Conservation (phyloP, 2,888 invertebrate species). For the Falcaria lacertinaria region DNA sequence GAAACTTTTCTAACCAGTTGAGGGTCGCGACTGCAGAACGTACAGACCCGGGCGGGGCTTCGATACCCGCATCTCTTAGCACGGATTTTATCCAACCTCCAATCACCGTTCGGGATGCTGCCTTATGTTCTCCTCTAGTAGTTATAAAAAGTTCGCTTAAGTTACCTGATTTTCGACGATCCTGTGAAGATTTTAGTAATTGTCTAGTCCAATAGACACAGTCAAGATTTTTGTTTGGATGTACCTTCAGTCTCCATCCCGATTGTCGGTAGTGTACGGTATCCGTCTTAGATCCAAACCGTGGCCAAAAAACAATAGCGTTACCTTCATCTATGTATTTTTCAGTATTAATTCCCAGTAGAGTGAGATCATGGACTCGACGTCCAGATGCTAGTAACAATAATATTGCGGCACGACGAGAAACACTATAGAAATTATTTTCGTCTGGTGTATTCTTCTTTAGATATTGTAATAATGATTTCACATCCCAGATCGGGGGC, state of each 20-base stretch:
- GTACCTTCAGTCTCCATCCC: too few relatives aligned
- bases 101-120: constrained; percentile 2
- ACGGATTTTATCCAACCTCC: constrained; percentile 2
- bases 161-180: too few relatives aligned
- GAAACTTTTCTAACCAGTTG: neutral
- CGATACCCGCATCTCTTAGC: too few relatives aligned
- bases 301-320: constrained; percentile 8
- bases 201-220: too few relatives aligned
- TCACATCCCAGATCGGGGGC: neutral
- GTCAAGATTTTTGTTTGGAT: too few relatives aligned
- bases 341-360: constrained; percentile 1
- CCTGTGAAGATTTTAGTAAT: too few relatives aligned
- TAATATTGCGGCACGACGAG: constrained; percentile 5
- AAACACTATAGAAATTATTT: constrained; percentile 4
- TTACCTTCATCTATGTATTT: neutral
- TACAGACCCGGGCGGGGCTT: too few relatives aligned
- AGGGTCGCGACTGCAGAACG: too few relatives aligned
- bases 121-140: neutral
- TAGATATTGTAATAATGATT: neutral
- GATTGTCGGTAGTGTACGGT: too few relatives aligned
- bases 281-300: constrained; percentile 4
- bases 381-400: constrained; percentile 8
- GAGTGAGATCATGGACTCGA: constrained; percentile 9
- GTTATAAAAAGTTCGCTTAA: too few relatives aligned
- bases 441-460: neutral